Percentiles rank a stretch among this genome's conserved stretches.
Evolutionary conservation across 1,140 invertebrate genomes (phyloP).

Genomic region (Yoshiicerus persimilis): DNA sequence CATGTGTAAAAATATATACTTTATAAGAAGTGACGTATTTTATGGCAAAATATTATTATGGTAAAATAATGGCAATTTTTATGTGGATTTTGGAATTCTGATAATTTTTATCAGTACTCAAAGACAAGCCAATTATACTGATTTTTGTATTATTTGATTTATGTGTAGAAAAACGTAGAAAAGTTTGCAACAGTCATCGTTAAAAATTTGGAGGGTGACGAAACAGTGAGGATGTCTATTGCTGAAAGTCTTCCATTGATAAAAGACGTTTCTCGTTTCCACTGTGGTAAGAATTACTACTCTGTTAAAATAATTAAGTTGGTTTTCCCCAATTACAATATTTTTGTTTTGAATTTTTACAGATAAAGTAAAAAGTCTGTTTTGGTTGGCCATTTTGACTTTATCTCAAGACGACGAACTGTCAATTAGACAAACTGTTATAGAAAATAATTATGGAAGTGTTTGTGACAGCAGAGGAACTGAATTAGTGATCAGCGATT

Average conservation of each 20-base stretch:
- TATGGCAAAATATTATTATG: too few relatives aligned
- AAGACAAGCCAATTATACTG: too few relatives aligned
- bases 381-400: constrained; percentile 35
- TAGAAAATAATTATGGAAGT: neutral
- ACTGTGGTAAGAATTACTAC: neutral
- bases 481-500: constrained; percentile 29
- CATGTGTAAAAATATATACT: too few relatives aligned
- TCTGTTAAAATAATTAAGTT: neutral
- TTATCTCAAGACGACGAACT: constrained; percentile 46
- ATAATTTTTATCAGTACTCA: too few relatives aligned
- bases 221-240: constrained; percentile 28
- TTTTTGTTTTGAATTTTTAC: neutral
- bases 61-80: too few relatives aligned
- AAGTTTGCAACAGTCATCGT: neutral
- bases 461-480: constrained; percentile 41
- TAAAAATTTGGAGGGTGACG: constrained; percentile 25
- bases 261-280: neutral
- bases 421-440: constrained; percentile 26
- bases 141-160: too few relatives aligned
- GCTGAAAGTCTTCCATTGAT: constrained; percentile 26
- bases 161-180: neutral
- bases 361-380: constrained; percentile 31
- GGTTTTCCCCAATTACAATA: neutral
- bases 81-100: too few relatives aligned
- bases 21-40: too few relatives aligned